Base-by-base conservation (phyloP, 1,140 invertebrate genomes). In the Phymorhynchus buccinoides region DNA sequence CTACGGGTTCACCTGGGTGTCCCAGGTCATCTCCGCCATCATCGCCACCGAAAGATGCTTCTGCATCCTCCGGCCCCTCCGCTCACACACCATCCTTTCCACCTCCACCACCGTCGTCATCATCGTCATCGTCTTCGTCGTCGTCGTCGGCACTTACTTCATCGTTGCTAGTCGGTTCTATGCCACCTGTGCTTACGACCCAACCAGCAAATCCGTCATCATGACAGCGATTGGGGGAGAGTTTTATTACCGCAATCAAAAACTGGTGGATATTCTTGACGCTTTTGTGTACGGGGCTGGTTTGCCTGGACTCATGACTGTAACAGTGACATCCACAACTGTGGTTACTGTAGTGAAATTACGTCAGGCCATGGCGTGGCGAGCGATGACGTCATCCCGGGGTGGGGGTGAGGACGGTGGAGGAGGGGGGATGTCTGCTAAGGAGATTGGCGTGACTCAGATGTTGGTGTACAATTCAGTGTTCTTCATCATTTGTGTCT, bases 21-120 rank as follows among this genome's bases (percentile, higher is more conserved):
- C 80, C n/a, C 52, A 37, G 39, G 27, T 78, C 37, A 14, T 78
- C 9, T 78, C 80, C 16, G 52, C 80, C 52, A 37, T 81, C 80
- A 81, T 81, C n/a, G 80, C 80, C 52, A 81, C 52, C 35, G 80
- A 81, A 39, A 81, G 80, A 81, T 81, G 80, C 37, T 81, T 81
- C 52, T 81, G 80, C 22, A 81, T 81, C 52, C 37, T 81, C 1
- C 44, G n/a, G 7, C 80, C 80, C 35, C 56, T 81, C 27, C 80
- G 22, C 35, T 81, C 80, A 3, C 52, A 81, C 14, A 81, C 56
- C 52, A 56, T 62, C 4, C 80, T 81, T 16, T 30, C 32, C n/a
- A 81, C 80, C 6, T 41, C n/a, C 52, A 81, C 80, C 35, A 56
- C 39, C 18, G 35, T 56, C 48, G 7, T 39, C 35, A 22, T 81